Conservation (phyloP, 2,888 invertebrate genomes). For the Folsomia candida region DNA sequence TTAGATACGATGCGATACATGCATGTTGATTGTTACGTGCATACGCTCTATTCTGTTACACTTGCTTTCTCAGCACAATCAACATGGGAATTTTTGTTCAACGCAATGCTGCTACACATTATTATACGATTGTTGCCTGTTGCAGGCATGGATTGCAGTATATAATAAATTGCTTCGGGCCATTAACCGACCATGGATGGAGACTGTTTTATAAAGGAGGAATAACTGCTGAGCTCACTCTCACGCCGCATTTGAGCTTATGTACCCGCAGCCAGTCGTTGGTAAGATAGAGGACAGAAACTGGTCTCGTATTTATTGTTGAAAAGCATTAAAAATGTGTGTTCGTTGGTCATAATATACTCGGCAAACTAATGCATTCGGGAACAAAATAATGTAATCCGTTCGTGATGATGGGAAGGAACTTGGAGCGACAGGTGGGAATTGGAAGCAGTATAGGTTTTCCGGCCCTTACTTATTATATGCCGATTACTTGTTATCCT, state of each 20-base stretch:
- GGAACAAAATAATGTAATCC: not conserved
- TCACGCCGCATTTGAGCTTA: not conserved
- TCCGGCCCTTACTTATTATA: not conserved
- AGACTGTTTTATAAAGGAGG: too few relatives aligned
- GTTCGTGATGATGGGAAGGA: not conserved
- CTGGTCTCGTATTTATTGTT: not conserved
- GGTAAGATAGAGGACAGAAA: too few relatives aligned
- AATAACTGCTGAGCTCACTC: not conserved
- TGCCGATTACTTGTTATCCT: too few relatives aligned
- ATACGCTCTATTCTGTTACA: not conserved
- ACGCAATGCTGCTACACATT: too few relatives aligned
- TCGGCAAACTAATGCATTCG: too few relatives aligned
- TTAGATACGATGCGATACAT: not conserved
- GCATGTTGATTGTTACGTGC: not conserved
- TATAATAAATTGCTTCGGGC: not conserved
- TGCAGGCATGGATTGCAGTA: too few relatives aligned
- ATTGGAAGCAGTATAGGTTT: conserved; percentile 8
- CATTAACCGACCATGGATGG: not conserved
- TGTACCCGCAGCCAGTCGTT: not conserved
- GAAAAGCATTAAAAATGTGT: not conserved
- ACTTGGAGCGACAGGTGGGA: conserved; percentile 19
- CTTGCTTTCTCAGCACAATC: not conserved
- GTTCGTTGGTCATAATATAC: not conserved
- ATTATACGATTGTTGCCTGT: too few relatives aligned
- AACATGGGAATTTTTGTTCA: not conserved